Conservation (phyloP, 2,888 invertebrate genomes). For the Serripes groenlandicus region DNA sequence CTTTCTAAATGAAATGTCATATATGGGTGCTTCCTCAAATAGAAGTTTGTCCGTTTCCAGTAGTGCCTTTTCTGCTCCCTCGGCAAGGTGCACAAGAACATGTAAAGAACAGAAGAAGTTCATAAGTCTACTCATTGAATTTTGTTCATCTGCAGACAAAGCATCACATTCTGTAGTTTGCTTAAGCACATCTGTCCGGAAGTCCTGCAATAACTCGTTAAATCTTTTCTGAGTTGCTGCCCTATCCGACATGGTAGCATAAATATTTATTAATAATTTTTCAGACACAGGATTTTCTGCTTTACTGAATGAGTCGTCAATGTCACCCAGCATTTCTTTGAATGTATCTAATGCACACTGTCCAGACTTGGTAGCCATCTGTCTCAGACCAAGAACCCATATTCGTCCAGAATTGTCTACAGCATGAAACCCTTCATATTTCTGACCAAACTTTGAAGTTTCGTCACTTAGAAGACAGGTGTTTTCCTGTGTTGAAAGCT, state of each 20-base stretch:
- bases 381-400: constrained; percentile 34
- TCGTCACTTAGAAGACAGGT: constrained; percentile 59
- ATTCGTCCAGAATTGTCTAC: constrained; percentile 48
- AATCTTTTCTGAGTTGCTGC: constrained; percentile 25
- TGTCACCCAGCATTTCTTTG: constrained; percentile 20
- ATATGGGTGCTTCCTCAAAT: constrained; percentile 30
- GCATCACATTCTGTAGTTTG: constrained; percentile 18
- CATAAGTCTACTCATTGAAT: constrained; percentile 29
- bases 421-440: constrained; percentile 61
- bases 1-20: constrained; percentile 36
- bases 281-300: constrained; percentile 16
- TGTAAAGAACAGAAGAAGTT: constrained; percentile 64
- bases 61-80: not conserved
- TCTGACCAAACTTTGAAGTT: constrained; percentile 56
- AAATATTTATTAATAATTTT: constrained; percentile 29
- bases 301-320: not conserved
- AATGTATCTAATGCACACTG: constrained; percentile 19
- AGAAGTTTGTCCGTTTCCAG: constrained; percentile 16
- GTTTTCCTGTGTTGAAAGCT: constrained; percentile 38
- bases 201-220: constrained; percentile 43
- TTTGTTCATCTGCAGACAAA: constrained; percentile 26
- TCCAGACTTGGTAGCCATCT: constrained; percentile 26
- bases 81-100: constrained; percentile 12
- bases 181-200: constrained; percentile 19
- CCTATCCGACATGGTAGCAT: constrained; percentile 28